Evolutionary conservation across 2,113 vertebrate genomes (phyloP), one percentile per base, ranked within the genome.

Genomic region (Probosciger aterrimus): DNA sequence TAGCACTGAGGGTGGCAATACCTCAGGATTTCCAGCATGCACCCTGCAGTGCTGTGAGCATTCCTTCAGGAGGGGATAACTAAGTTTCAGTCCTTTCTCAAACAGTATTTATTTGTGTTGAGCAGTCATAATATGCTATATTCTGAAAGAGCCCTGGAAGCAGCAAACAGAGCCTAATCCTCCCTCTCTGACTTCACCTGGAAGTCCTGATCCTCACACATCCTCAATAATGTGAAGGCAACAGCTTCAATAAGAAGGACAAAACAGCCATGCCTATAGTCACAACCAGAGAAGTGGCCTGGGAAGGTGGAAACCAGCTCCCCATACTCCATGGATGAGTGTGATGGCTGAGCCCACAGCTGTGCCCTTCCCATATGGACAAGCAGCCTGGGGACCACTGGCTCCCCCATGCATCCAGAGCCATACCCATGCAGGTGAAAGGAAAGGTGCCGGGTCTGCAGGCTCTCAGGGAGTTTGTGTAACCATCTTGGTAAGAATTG

Each of bases 351-450:
- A 60, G 19, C 28, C 25, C 35, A 35, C 11, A 33, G 17, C 19
- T 69, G 37, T 33, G 23, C 5, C 11, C 25, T 65, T 23, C 23
- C 20, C 0, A 0, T 15, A 12, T 18, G 25, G 31, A 14, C 25
- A n/a, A 8, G 53, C 46, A n/a, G 22, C 33, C 25, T 2, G 2
- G 4, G 11, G 6, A 12, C 7, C 28, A 3, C 15, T 2, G 8
- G 11, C 57, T 64, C 35, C 39, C 39, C 10, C 1, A 0, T 2
- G 14, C 17, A 3, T 28, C 50, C 6, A 0, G 15, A 86, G 8
- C 33, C 11, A 13, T 13, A 4, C 9, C 31, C 2, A 15, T 9
- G 18, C 5, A n/a, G 31, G 28, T 50, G 39, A 81, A 75, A 33
- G 20, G 17, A 67, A 74, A 18, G 18, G 5, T 4, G 3, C 4